Percentiles rank a stretch among this genome's conserved stretches.
Evolutionary conservation across 2,888 invertebrate species (phyloP).

Genomic region (Yponomeuta cagnagella): DNA sequence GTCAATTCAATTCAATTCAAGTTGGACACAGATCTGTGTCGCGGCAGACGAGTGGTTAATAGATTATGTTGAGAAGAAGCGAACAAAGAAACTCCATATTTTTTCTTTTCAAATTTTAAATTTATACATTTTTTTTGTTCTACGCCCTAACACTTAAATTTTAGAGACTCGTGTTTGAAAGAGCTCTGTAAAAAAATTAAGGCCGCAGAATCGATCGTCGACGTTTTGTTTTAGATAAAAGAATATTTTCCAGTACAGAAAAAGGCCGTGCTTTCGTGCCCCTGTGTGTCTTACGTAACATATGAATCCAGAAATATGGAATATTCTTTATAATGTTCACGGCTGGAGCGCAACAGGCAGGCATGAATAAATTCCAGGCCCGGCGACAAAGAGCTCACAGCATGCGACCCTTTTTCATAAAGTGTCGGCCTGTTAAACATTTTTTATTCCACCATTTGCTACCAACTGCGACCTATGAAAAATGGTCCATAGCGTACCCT

Average conservation of each 20-base stretch:
- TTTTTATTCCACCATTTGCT: conserved; percentile 75
- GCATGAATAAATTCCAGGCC: conserved; percentile 65
- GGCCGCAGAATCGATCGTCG: not conserved
- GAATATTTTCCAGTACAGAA: not conserved
- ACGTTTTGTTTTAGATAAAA: not conserved
- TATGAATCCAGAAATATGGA: conserved; percentile 69
- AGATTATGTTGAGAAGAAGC: too few species aligned
- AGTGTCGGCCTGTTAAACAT: conserved; percentile 72
- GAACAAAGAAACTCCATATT: too few species aligned
- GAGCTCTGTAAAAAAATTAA: not conserved
- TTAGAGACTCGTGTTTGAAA: not conserved
- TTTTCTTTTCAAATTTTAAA: too few species aligned
- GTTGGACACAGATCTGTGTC: too few species aligned
- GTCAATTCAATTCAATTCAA: too few species aligned
- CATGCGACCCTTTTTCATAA: conserved; percentile 69
- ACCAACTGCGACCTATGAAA: conserved; percentile 76
- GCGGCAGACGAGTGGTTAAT: too few species aligned
- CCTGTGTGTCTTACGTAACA: conserved; percentile 52
- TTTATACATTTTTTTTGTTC: too few species aligned
- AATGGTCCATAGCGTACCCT: conserved; percentile 74
- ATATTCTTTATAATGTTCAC: conserved; percentile 70
- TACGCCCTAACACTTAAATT: not conserved
- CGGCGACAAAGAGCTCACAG: conserved; percentile 70
- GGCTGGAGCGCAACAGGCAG: conserved; percentile 68
- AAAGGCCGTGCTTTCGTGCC: conserved; percentile 34